Base-by-base conservation (phyloP, 2,888 invertebrate species). In the Synergus laeviventris region DNA sequence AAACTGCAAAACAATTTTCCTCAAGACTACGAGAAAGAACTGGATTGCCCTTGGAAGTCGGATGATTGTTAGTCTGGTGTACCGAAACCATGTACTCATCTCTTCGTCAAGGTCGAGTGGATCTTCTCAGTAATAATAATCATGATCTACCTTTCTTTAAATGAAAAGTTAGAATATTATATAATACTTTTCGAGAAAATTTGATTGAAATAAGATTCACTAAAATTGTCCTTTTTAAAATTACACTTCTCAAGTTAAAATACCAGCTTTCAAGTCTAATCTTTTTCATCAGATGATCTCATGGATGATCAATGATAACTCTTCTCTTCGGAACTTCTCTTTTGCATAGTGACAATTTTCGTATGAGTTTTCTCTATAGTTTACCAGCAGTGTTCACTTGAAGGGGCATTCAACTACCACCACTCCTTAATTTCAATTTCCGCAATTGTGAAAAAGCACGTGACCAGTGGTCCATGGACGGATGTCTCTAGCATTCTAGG, bases 401-500 rank as follows among this genome's bases (percentile, higher is more conserved):
- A 59, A 59, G 59, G 24, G 59, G 24, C 24, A 59, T 59, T 59
- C 18, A 59, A 59, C 24, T 59, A 59, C 59, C 59, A 59, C 59
- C 59, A 59, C 59, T 21, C 59, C 14, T 24, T n/a, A 62, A 62
- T 38, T 36, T 36, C 12, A 49, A 49, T 70, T 70, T 70, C 70
- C 70, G 49, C 24, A 11, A 11, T n/a, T 18, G 18, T 62, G 38
- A 62, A 62, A 62, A 62, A 62, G 18, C 36, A 62, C 38, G 36
- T 59, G 24, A 38, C n/a, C 38, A 5, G 36, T 62, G 62, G 62
- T 62, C 62, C 36, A 62, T 38, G 38, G 38, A 62, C 9, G 31
- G 8, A 62, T 38, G 38, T 70, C 70, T 31, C 45, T 70, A 70
- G 11, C 49, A 70, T 70, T 70, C 49, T 24, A 70, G 11, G 59